Percentiles rank a stretch among this genome's conserved stretches.
phyloP scores from a whole-genome alignment of 2,888 invertebrate genomes.

The Drosophila suboccidentalis region DNA sequence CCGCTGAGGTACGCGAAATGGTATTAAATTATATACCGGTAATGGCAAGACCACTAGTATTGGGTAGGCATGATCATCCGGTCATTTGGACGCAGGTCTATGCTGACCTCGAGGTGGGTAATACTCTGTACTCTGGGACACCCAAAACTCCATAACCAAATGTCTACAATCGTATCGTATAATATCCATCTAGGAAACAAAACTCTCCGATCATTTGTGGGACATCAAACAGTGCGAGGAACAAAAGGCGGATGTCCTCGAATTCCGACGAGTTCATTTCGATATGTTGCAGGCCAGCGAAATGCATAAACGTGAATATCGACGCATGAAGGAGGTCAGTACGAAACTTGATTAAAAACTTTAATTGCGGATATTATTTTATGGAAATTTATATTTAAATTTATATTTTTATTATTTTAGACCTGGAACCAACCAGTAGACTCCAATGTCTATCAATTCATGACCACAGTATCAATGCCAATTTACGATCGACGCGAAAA shows the following conservation, averaged over 20 bases:
- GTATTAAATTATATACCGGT: constrained; percentile 98
- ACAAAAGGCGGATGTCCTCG: constrained; percentile 91
- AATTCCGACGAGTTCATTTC: constrained; percentile 86
- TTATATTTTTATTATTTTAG: constrained; percentile 48
- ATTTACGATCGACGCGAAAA: constrained; percentile 95
- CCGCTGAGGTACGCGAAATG: constrained; percentile 99
- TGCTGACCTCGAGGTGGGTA: constrained; percentile 93
- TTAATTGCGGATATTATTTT: neutral
- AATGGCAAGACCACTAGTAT: constrained; percentile 97
- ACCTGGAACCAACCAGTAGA: constrained; percentile 86
- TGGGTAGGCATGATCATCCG: constrained; percentile 93
- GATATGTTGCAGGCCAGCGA: constrained; percentile 89
- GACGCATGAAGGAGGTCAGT: constrained; percentile 79
- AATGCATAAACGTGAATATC: constrained; percentile 86
- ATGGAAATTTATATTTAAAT: neutral
- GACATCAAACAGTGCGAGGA: constrained; percentile 92
- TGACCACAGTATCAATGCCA: constrained; percentile 97
- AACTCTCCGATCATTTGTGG: constrained; percentile 96
- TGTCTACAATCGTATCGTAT: constrained; percentile 23
- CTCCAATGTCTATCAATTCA: constrained; percentile 89
- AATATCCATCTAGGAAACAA: constrained; percentile 89
- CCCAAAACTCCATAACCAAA: constrained; percentile 7
- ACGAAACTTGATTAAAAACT: neutral
- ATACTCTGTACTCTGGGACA: constrained; percentile 24
- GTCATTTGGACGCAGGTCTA: constrained; percentile 99